Evolutionary conservation across 1,140 invertebrate species (phyloP).

Genomic region (Oreohelix idahoensis): DNA sequence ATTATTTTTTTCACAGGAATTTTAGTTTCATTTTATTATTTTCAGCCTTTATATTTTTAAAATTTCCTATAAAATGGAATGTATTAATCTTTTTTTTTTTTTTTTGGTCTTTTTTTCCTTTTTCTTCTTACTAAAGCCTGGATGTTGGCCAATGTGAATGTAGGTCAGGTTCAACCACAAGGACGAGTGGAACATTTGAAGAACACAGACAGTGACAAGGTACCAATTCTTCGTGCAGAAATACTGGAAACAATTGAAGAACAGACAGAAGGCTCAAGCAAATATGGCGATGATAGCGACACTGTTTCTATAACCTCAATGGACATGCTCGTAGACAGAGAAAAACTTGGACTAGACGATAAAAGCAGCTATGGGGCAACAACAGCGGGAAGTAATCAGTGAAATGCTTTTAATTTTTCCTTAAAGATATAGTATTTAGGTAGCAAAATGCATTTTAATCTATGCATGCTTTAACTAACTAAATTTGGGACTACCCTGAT

Average conservation of each 20-base stretch:
- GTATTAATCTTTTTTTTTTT: neutral
- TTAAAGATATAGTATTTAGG: too few species aligned
- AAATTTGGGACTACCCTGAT: too few species aligned
- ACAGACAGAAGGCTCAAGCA: constrained; percentile 16
- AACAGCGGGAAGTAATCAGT: neutral
- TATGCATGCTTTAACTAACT: too few species aligned
- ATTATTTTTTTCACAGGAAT: too few species aligned
- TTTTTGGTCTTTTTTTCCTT: neutral
- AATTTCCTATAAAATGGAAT: too few species aligned
- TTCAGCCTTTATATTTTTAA: too few species aligned
- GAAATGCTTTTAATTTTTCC: too few species aligned
- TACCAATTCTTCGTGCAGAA: constrained; percentile 40
- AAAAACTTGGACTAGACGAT: constrained; percentile 21
- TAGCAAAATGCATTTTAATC: too few species aligned
- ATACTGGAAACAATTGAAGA: constrained; percentile 34
- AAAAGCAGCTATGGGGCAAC: constrained; percentile 5
- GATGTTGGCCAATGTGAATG: constrained; percentile 64
- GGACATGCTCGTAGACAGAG: constrained; percentile 36
- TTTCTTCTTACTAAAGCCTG: constrained; percentile 51
- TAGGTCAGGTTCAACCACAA: constrained; percentile 65
- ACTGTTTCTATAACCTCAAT: constrained; percentile 29
- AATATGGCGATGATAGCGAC: constrained; percentile 17
- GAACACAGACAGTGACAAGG: constrained; percentile 39
- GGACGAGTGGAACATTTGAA: constrained; percentile 55
- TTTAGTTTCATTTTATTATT: too few species aligned